Conservation (phyloP, 1,140 invertebrate genomes). For the Hylaeus anthracinus region DNA sequence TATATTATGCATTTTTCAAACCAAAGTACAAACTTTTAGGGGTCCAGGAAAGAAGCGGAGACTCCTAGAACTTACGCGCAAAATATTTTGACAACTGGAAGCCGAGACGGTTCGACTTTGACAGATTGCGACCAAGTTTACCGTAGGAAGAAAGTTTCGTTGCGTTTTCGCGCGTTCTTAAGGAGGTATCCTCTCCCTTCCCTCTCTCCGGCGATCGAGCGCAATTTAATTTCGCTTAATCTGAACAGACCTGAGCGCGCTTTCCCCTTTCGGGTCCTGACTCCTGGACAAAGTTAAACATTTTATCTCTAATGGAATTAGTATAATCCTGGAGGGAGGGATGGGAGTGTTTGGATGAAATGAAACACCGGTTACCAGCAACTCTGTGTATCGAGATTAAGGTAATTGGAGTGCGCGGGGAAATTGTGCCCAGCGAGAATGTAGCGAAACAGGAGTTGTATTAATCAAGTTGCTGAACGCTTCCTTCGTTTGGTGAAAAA, state of each 20-base stretch:
- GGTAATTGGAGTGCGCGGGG: background rate
- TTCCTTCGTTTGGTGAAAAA: background rate
- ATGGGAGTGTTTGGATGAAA: background rate
- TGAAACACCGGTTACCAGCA: background rate
- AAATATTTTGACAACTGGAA: no score
- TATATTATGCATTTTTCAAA: no score
- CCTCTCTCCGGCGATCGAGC: background rate
- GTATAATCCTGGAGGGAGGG: background rate
- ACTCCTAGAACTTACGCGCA: no score
- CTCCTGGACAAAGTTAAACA: background rate
- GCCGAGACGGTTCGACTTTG: no score
- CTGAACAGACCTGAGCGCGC: background rate
- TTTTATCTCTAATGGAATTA: constrained; percentile 7
- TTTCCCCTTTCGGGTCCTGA: background rate
- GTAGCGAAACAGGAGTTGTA: background rate
- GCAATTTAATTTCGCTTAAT: constrained; percentile 10
- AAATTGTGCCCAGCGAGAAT: background rate
- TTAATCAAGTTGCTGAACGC: background rate
- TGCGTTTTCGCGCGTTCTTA: background rate
- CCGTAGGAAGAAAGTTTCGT: no score
- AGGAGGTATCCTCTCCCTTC: background rate
- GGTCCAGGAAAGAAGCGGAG: no score
- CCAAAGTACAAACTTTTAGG: no score
- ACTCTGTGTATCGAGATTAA: constrained; percentile 22
- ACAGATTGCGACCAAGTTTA: no score